Evolutionary conservation across 35 echinoderm and acorn worm genomes (phyloP), one percentile per base, ranked within the genome.

Genomic region (Hemicentrotus pulcherrimus): DNA sequence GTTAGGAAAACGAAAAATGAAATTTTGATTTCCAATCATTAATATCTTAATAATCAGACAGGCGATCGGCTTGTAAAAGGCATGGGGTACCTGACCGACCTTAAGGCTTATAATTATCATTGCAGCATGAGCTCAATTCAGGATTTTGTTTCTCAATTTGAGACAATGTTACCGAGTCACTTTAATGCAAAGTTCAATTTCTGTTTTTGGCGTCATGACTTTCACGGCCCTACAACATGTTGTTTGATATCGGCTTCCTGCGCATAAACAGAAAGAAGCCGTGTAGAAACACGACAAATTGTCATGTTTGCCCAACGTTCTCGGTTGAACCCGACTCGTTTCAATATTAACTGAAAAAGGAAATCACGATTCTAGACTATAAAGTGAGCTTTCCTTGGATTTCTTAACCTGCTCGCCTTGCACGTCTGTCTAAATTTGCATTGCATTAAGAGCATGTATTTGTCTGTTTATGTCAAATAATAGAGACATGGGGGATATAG

Each of bases 341-440:
- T 28, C 65, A 78, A 28, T 78, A 78, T 78, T 78, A 78, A 78
- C 65, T 78, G 65, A n/a, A n/a, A 78, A 78, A 78, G 65, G 65
- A 78, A 78, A 78, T 78, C 65, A 78, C 19, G 65, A 78, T 78
- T 78, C 19, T 78, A n/a, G 22, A 28, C 18, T 78, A 78, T 78
- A n/a, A n/a, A 90, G 32, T 90, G 31, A 90, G 88, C 32, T 90
- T 35, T 22, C 6, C 12, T 22, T 90, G 12, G 31, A 16, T 90
- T 90, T 90, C 32, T 86, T 90, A n/a, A 1, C 32, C 4, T 33
- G 30, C 32, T 35, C 33, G 88, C 32, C 10, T 19, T n/a, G 46
- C 88, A 90, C 32, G 31, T 90, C 88, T 90, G 88, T 90, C 32
- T 90, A 90, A 90, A 90, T 90, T 90, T 90, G 88, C 88, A 45